Base-by-base conservation (phyloP, 2,113 vertebrate species). In the Semnornis frantzii region DNA sequence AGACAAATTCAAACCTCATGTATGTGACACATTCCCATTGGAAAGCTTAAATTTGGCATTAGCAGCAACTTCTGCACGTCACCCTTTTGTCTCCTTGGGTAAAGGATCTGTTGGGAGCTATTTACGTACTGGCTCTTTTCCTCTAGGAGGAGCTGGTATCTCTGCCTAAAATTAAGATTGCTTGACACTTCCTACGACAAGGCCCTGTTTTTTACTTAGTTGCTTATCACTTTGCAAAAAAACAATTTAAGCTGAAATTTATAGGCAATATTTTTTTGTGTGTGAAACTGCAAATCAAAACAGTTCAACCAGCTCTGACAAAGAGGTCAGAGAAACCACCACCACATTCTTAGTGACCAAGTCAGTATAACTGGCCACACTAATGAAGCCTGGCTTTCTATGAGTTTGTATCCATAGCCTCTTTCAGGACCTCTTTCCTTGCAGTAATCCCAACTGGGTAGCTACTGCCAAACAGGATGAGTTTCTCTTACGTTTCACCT, bases 141-240 rank as follows among this genome's bases (percentile, higher is more conserved):
- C 94, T 95, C 93, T 94, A 95, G 94, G 90, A 94, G 95, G 94
- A 95, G 95, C 95, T 95, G 95, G 95, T 97, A 96, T 92, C 87
- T 96, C 87, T 94, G 95, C 93, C 96, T 97, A 92, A 94, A 96
- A 95, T 96, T 95, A 96, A 95, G 95, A 90, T 80, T 78, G 82
- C 73, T 94, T 95, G 93, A 97, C 95, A 95, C 93, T 97, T 96
- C 95, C 94, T 88, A 95, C 94, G 93, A 95, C 12, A 58, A 96
- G 85, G 85, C 87, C 94, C 93, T 92, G 90, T 87, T 95, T 96
- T 95, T 52, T 52, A 52, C 23, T 94, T 4, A 93, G 93, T 94
- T 94, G 90, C 85, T 96, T 93, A 75, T 95, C 77, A 57, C 92
- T 95, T 94, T 90, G 91, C 95, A 95, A 95, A 63, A 42, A 97